Conservation (phyloP, 2,113 vertebrate genomes). For the Cervus canadensis region DNA sequence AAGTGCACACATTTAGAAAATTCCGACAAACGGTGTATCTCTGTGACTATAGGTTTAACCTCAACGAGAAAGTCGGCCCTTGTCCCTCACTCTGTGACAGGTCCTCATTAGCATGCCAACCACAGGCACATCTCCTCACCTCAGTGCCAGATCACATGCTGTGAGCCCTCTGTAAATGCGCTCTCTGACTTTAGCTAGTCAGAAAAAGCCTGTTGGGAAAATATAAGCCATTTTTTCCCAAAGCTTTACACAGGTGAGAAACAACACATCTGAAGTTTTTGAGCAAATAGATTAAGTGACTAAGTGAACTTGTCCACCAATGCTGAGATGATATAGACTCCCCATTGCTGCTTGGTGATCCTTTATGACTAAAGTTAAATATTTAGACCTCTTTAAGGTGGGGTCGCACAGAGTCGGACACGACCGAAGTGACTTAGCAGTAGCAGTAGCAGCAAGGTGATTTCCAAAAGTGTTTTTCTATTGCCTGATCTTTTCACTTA, state of each 20-base stretch:
- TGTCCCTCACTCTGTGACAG: neutral
- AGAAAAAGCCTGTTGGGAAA: neutral
- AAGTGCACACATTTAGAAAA: neutral
- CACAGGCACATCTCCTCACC: neutral
- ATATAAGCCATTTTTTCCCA: neutral
- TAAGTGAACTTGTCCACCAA: neutral
- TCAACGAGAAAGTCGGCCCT: neutral
- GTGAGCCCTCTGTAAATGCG: neutral
- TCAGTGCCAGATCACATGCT: neutral
- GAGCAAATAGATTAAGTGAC: neutral
- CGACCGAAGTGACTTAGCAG: too few relatives aligned
- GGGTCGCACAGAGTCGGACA: too few relatives aligned
- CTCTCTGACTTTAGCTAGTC: neutral
- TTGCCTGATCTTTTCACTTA: neutral
- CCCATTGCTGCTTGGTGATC: neutral
- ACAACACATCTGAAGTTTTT: neutral
- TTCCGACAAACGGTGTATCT: neutral
- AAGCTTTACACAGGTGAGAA: neutral
- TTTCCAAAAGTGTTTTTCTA: conserved; percentile 14
- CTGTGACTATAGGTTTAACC: neutral
- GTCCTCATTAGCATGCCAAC: neutral
- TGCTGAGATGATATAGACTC: neutral
- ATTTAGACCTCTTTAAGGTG: neutral
- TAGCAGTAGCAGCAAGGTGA: neutral
- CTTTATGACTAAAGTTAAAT: neutral